phyloP scores from a whole-genome alignment of 1,140 invertebrate species.

The Drosophila bipectinata region DNA sequence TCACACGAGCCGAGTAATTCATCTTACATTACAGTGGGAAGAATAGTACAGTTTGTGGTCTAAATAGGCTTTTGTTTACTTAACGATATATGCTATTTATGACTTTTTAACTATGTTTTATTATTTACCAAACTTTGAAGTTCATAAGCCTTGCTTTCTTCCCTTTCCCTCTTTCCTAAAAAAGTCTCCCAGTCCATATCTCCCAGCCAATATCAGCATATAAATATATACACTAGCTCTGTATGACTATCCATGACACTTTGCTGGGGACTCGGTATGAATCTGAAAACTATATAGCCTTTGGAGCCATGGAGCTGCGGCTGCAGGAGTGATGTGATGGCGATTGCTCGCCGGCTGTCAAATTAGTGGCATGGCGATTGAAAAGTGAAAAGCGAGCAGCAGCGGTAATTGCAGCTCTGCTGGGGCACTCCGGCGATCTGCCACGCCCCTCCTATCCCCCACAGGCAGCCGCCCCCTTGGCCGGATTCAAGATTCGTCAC shows the following conservation, averaged over 20 bases:
- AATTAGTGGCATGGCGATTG: slow-evolving; percentile 74
- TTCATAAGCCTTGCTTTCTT: too few relatives aligned
- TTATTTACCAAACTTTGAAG: too few relatives aligned
- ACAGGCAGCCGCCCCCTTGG: slow-evolving; percentile 29
- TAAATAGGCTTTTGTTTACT: neutral
- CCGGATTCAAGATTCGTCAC: slow-evolving; percentile 65
- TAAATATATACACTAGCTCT: slow-evolving; percentile 29
- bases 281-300: slow-evolving; percentile 2
- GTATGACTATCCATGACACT: slow-evolving; percentile 63
- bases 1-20: slow-evolving; percentile 35
- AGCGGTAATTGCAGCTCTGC: slow-evolving; percentile 53
- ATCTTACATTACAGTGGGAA: slow-evolving; percentile 27
- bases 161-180: neutral
- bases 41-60: neutral
- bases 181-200: slow-evolving; percentile 11
- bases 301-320: neutral
- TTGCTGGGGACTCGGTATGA: slow-evolving; percentile 43
- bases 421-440: slow-evolving; percentile 10
- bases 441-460: slow-evolving; percentile 40
- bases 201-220: slow-evolving; percentile 46
- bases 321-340: slow-evolving; percentile 69
- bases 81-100: too few relatives aligned
- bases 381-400: slow-evolving; percentile 72
- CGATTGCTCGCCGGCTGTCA: slow-evolving; percentile 77
- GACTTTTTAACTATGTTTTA: too few relatives aligned